Conservation (phyloP, 2,888 invertebrate species). For the Drosophila dives region DNA sequence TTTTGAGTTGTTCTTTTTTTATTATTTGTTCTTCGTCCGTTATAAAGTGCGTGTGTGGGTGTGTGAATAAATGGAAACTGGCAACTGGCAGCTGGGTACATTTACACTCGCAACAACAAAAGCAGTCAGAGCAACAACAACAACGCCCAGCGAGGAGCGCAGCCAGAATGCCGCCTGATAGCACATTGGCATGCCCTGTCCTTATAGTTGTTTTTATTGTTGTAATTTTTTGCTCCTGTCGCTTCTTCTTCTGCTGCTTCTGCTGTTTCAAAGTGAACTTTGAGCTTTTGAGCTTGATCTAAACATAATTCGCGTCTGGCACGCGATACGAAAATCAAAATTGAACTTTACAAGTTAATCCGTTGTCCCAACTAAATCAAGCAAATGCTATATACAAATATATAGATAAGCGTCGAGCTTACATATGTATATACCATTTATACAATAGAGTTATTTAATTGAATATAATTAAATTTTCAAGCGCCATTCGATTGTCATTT, state of each 20-base stretch:
- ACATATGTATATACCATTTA: neutral
- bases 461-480: neutral
- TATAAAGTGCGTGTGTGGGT: neutral
- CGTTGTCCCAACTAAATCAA: conserved; percentile 54
- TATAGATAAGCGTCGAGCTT: neutral
- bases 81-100: conserved; percentile 53
- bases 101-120: conserved; percentile 38
- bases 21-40: conserved; percentile 16
- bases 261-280: conserved; percentile 50
- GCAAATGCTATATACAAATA: conserved; percentile 4
- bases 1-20: conserved; percentile 12
- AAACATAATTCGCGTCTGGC: conserved; percentile 66
- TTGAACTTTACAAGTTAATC: conserved; percentile 78
- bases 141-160: conserved; percentile 23
- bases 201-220: neutral
- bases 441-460: neutral
- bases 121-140: conserved; percentile 17
- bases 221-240: conserved; percentile 1
- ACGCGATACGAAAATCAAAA: conserved; percentile 78
- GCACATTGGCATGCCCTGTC: conserved; percentile 51
- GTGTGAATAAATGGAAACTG: conserved; percentile 36
- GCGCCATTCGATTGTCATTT: conserved; percentile 27
- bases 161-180: conserved; percentile 61
- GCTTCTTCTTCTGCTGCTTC: conserved; percentile 11
- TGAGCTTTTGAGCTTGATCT: conserved; percentile 65